These are phyloP conservation scores for Eilema sororculum DNA, from an alignment of 2,888 invertebrate species.

Conservation along the genomic window DNA sequence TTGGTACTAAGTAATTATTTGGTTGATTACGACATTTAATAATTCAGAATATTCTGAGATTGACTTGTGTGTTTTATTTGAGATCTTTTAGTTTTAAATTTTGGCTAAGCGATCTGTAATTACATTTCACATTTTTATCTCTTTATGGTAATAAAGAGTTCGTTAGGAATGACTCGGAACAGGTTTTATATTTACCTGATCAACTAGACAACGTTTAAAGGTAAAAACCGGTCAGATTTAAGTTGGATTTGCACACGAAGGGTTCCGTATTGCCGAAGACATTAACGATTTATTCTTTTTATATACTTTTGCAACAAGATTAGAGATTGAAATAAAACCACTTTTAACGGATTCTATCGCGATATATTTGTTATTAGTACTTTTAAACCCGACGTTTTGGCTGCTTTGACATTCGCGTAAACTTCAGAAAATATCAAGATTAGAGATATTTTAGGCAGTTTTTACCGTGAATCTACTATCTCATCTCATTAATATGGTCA, in stretches of 20 bases:
- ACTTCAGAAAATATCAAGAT: too few species aligned
- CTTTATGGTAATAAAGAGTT: not conserved
- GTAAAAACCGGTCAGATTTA: not conserved
- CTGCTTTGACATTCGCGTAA: too few species aligned
- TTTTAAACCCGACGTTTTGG: too few species aligned
- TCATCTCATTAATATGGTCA: not conserved
- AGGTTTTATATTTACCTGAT: not conserved
- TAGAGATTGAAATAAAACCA: too few species aligned
- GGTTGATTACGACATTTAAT: not conserved
- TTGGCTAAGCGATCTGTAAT: not conserved
- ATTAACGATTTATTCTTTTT: not conserved
- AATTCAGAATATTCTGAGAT: not conserved
- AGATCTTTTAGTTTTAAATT: not conserved
- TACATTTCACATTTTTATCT: not conserved
- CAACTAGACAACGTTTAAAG: conserved; percentile 1
- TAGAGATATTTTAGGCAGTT: too few species aligned
- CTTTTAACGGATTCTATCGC: too few species aligned
- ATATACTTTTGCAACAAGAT: not conserved
- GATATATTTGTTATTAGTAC: too few species aligned
- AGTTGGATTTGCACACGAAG: not conserved
- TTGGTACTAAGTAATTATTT: not conserved
- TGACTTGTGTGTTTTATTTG: not conserved
- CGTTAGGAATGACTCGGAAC: not conserved
- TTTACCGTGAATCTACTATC: not conserved
- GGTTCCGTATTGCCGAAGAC: not conserved